phyloP scores from a whole-genome alignment of 64 coral and sea anemone species.

The Stichodactyla mertensii region DNA sequence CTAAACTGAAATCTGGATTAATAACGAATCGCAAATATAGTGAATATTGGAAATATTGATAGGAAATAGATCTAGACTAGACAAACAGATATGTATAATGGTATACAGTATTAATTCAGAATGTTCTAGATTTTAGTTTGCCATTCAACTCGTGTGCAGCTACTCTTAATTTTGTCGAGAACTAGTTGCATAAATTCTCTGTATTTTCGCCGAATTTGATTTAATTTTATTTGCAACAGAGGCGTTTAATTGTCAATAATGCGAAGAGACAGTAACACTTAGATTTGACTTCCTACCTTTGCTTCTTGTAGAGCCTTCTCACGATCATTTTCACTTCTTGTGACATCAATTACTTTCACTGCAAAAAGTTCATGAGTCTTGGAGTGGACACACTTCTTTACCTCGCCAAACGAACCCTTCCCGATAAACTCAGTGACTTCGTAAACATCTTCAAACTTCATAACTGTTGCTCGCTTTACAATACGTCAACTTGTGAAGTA shows the following conservation, averaged over 20 bases:
- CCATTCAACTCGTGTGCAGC: too few relatives aligned
- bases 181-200: too few relatives aligned
- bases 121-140: too few relatives aligned
- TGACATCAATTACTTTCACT: slow-evolving; percentile 80
- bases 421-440: slow-evolving; percentile 70
- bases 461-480: neutral
- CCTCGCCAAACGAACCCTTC: slow-evolving; percentile 78
- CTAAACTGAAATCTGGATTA: neutral
- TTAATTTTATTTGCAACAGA: neutral
- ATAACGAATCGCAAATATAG: neutral
- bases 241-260: neutral
- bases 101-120: too few relatives aligned
- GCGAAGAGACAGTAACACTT: neutral
- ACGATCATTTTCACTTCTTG: slow-evolving; percentile 42
- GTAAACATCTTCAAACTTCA: slow-evolving; percentile 78
- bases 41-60: neutral
- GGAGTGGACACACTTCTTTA: slow-evolving; percentile 64
- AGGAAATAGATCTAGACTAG: neutral
- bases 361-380: slow-evolving; percentile 76
- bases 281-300: slow-evolving; percentile 24
- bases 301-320: slow-evolving; percentile 70
- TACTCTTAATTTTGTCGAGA: too few relatives aligned
- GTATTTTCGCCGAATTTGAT: neutral
- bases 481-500: neutral
- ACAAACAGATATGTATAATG: too few relatives aligned